A percentile compares a stretch with the other conserved stretches of the same genome.
Conservation (phyloP, 2,888 invertebrate species). For the Cabera pusaria region DNA sequence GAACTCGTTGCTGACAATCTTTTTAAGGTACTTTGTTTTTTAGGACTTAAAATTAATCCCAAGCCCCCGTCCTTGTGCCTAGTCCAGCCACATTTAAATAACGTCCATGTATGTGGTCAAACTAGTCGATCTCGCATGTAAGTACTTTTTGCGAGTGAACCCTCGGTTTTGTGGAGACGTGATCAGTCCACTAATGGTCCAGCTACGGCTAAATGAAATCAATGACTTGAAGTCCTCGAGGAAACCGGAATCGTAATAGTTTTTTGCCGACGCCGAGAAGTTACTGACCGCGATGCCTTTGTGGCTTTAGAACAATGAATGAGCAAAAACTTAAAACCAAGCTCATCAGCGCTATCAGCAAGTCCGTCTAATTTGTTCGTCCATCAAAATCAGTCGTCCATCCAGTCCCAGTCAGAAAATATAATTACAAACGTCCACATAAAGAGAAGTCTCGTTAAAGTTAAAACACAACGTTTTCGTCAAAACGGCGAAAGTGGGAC, state of each 20-base stretch:
- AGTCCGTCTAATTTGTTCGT: constrained; percentile 27
- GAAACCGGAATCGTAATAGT: constrained; percentile 28
- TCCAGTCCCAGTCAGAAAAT: no score
- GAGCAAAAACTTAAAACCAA: constrained; percentile 14
- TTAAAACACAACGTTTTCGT: constrained; percentile 36
- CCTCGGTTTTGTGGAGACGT: constrained; percentile 25
- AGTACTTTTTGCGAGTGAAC: constrained; percentile 23
- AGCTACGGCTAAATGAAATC: constrained; percentile 21
- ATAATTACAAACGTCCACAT: constrained; percentile 36
- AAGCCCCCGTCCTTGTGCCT: neutral
- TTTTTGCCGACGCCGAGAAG: constrained; percentile 29
- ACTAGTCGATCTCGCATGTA: constrained; percentile 3
- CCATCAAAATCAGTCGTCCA: constrained; percentile 36
- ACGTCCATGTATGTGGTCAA: constrained; percentile 8
- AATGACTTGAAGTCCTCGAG: constrained; percentile 21
- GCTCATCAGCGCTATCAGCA: constrained; percentile 12
- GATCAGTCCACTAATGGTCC: constrained; percentile 26
- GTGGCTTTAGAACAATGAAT: constrained; percentile 17
- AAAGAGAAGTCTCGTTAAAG: constrained; percentile 32
- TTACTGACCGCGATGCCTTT: constrained; percentile 24
- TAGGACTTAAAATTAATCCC: no score
- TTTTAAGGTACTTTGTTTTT: no score
- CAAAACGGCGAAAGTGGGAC: constrained; percentile 45
- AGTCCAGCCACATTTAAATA: constrained; percentile 2
- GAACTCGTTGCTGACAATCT: no score